phyloP scores from a whole-genome alignment of 2,797 vertebrate species.

The Chelonia mydas region DNA sequence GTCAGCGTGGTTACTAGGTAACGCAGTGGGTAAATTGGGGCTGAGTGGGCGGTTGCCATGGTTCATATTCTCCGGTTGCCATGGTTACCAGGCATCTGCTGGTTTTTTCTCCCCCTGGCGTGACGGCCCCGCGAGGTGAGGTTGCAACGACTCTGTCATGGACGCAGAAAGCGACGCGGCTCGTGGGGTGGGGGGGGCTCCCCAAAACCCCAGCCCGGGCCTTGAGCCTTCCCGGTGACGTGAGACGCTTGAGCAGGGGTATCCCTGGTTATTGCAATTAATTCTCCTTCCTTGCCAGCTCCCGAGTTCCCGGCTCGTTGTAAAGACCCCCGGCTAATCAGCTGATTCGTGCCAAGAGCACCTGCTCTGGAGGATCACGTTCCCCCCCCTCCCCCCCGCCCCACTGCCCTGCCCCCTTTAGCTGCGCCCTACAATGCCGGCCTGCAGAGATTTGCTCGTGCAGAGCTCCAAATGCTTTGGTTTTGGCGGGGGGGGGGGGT shows the following conservation, averaged over 20 bases:
- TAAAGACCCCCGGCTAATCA: background rate
- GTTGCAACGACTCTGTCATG: background rate
- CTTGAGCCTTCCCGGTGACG: background rate
- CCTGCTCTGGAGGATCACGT: too few relatives aligned
- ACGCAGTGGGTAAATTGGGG: constrained; percentile 82
- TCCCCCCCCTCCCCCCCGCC: background rate
- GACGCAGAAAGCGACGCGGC: background rate
- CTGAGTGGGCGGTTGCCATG: constrained; percentile 87
- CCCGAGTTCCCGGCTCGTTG: background rate
- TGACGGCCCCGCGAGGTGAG: background rate
- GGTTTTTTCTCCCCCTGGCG: constrained; percentile 9
- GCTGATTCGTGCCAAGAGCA: background rate
- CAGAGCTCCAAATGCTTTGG: too few relatives aligned
- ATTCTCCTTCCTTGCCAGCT: background rate
- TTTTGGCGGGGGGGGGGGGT: too few relatives aligned
- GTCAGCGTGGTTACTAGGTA: constrained; percentile 88
- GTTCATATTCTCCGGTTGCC: constrained; percentile 84
- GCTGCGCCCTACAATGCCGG: background rate
- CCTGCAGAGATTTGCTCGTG: background rate
- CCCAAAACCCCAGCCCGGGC: background rate
- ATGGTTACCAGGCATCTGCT: constrained; percentile 80
- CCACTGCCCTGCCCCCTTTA: background rate
- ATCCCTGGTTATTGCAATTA: background rate
- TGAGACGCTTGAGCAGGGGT: background rate
- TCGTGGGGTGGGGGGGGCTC: background rate